phyloP scores from a whole-genome alignment of 92 coral and sea anemone genomes.

The Blastomussa wellsi region DNA sequence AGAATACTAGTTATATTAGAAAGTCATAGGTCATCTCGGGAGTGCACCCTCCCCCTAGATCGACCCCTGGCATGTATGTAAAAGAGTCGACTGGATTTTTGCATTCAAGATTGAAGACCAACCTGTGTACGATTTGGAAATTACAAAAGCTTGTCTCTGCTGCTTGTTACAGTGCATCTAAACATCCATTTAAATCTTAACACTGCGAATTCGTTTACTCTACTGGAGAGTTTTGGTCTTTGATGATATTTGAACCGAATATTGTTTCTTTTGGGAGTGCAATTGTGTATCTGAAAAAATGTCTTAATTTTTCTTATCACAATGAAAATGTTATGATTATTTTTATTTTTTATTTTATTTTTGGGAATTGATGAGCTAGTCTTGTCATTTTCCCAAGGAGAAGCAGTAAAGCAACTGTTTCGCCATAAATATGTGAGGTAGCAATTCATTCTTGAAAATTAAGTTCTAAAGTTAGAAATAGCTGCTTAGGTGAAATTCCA shows the following conservation, averaged over 20 bases:
- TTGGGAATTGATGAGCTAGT: not conserved
- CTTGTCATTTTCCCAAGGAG: conserved; percentile 14
- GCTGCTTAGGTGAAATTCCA: not conserved
- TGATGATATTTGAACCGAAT: not conserved
- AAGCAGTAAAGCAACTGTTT: conserved; percentile 1
- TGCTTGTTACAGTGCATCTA: too few relatives aligned
- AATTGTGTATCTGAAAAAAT: too few relatives aligned
- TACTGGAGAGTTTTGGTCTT: not conserved
- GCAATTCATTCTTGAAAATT: not conserved
- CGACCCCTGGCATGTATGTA: too few relatives aligned
- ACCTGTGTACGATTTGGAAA: not conserved
- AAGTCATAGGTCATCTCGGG: too few relatives aligned
- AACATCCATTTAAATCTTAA: not conserved
- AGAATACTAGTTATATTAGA: too few relatives aligned
- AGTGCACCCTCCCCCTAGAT: too few relatives aligned
- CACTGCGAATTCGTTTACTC: too few relatives aligned
- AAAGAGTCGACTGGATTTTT: too few relatives aligned
- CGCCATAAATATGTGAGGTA: conserved; percentile 21
- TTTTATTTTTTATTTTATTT: not conserved
- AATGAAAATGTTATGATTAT: not conserved
- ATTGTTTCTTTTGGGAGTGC: not conserved
- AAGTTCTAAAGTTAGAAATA: not conserved
- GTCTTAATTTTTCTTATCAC: not conserved
- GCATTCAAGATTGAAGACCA: too few relatives aligned
- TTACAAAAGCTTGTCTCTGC: not conserved